Evolutionary conservation across 2,888 invertebrate genomes (phyloP), one percentile per base, ranked within the genome.

Genomic region (Trypoxylon attenuatum): DNA sequence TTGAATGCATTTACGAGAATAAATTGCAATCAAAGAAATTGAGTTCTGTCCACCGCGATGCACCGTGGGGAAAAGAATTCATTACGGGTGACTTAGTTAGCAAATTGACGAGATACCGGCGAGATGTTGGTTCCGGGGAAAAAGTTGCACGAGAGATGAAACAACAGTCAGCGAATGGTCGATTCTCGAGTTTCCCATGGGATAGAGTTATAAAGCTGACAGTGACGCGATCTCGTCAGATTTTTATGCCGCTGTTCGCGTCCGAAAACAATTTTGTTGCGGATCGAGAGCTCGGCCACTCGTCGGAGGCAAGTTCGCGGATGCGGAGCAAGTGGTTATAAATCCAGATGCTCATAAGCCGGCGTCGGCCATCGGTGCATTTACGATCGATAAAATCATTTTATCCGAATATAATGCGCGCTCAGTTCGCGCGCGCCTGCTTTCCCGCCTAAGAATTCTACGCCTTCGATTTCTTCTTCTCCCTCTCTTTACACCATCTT

Each of bases 331-430:
- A 54, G 21, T 18, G 65, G 61, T 71, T 71, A 66, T 76, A 76
- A 77, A 76, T 76, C 64, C 53, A 53, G 51, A 27, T 62, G 59
- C 58, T 77, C 75, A 67, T 69, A 75, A 75, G 75, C 71, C 63
- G 58, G 29, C 63, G 53, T 58, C 58, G 58, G 45, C 55, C 58
- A 49, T 49, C 68, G 61, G 56, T 64, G 71, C 75, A 64, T 75
- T 77, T 77, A 77, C 78, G 75, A 77, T 77, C 78, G 76, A 77
- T 76, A 77, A 77, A 76, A 77, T 76, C 75, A 71, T 77, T 76
- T 76, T 76, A 76, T 76, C 76, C 75, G 75, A 77, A 78, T 72
- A 71, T 76, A 76, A 77, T 76, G 69, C 71, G 39, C 53, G 59
- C 29, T 56, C 71, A 63, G 71, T 77, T 77, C 77, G 60, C 75